Conservation (phyloP, 2,797 vertebrate species). For the Acanthurus tractus region DNA sequence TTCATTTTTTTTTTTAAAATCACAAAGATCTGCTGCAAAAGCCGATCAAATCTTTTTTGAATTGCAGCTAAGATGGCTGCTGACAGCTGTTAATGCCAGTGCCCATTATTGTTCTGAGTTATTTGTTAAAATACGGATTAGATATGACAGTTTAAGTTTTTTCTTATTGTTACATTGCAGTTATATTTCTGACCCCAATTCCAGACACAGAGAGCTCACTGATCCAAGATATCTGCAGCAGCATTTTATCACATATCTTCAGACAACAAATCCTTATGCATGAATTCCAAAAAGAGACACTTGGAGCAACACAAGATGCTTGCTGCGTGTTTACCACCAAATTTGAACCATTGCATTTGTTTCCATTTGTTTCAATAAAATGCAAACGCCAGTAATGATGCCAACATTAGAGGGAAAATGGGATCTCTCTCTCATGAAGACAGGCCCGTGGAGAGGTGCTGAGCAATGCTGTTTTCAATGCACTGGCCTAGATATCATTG, state of each 20-base stretch:
- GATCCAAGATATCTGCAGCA: too few species aligned
- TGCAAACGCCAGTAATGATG: slow-evolving; percentile 28
- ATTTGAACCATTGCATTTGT: slow-evolving; percentile 8
- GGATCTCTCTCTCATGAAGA: slow-evolving; percentile 28
- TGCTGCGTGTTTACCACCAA: not conserved
- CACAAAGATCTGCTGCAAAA: too few species aligned
- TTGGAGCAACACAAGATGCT: not conserved
- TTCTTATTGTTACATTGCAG: too few species aligned
- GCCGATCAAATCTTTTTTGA: too few species aligned
- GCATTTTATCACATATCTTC: not conserved
- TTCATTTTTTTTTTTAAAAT: too few species aligned
- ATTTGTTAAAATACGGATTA: too few species aligned
- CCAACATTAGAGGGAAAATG: slow-evolving; percentile 24
- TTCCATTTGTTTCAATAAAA: slow-evolving; percentile 22
- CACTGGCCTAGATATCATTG: slow-evolving; percentile 53
- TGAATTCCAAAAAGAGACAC: slow-evolving; percentile 1
- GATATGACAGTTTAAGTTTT: too few species aligned
- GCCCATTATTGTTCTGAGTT: too few species aligned
- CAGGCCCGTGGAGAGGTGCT: slow-evolving; percentile 33
- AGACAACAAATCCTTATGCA: not conserved
- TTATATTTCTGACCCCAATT: too few species aligned
- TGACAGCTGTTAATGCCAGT: too few species aligned
- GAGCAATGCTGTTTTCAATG: slow-evolving; percentile 38
- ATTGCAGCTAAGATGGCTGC: too few species aligned
- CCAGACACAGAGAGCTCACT: too few species aligned